These are phyloP conservation scores for Myotis pilosus DNA, from an alignment of 2,797 vertebrate species.

Conservation along the genomic window DNA sequence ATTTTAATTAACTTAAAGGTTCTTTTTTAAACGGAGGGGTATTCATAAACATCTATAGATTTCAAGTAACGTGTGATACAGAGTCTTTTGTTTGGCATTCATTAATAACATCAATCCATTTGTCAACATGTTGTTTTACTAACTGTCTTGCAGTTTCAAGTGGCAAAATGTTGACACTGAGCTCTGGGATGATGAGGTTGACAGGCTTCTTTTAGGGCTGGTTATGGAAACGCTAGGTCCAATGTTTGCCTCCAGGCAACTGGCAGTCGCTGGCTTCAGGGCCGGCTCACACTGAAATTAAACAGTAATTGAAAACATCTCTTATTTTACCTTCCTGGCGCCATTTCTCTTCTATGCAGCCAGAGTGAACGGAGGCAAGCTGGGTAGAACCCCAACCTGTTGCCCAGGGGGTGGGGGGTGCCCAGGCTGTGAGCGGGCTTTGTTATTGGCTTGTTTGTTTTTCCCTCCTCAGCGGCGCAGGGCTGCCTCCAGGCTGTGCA, in stretches of 20 bases:
- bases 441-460: not conserved
- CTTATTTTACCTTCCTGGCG: not conserved
- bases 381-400: not conserved
- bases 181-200: not conserved
- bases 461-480: constrained; percentile 85
- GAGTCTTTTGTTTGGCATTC: not conserved
- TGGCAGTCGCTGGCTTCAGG: not conserved
- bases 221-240: not conserved
- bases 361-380: not conserved
- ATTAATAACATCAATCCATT: not conserved
- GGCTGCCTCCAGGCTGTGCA: constrained; percentile 91
- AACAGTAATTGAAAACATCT: not conserved
- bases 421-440: not conserved
- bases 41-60: not conserved
- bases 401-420: not conserved
- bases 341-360: not conserved
- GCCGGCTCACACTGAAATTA: not conserved
- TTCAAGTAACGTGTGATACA: not conserved
- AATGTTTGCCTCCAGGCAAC: not conserved
- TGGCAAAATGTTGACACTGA: not conserved
- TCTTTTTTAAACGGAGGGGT: not conserved
- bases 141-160: not conserved
- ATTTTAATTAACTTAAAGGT: not conserved
- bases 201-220: not conserved
- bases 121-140: not conserved